phyloP scores from a whole-genome alignment of 2,797 vertebrate species.

The Botia almorhae region DNA sequence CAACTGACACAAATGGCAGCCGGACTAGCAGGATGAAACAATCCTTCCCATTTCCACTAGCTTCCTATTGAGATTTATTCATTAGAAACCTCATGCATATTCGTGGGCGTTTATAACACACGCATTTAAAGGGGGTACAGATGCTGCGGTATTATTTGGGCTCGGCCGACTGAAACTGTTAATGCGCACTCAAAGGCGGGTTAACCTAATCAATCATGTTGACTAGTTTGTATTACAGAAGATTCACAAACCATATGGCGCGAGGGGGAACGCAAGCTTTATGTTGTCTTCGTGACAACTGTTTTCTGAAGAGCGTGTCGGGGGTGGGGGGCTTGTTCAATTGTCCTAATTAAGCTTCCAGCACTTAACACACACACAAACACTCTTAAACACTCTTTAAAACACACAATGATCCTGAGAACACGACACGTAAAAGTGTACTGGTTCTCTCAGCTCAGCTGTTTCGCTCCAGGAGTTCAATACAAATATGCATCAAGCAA shows the following conservation, averaged over 20 bases:
- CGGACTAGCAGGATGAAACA: conserved; percentile 53
- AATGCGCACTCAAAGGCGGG: conserved; percentile 75
- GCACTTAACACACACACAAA: conserved; percentile 59
- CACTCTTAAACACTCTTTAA: conserved; percentile 31
- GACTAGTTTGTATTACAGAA: conserved; percentile 79
- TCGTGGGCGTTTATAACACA: conserved; percentile 77
- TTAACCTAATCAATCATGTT: conserved; percentile 85
- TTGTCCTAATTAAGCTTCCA: conserved; percentile 76
- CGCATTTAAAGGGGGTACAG: conserved; percentile 73
- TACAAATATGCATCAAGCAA: neutral
- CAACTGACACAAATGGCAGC: conserved; percentile 68
- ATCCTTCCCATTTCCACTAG: conserved; percentile 65
- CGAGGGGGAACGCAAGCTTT: conserved; percentile 69
- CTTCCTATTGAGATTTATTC: conserved; percentile 81
- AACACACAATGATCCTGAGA: neutral
- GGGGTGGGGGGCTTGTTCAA: conserved; percentile 59
- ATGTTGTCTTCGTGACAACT: conserved; percentile 76
- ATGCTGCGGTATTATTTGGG: conserved; percentile 78
- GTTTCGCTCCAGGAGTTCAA: conserved; percentile 10
- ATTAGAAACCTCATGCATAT: conserved; percentile 80
- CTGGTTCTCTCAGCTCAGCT: neutral
- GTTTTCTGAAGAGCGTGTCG: conserved; percentile 66
- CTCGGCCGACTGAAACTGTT: conserved; percentile 75
- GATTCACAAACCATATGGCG: conserved; percentile 81
- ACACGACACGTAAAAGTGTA: conserved; percentile 53